phyloP scores from a whole-genome alignment of 1,140 invertebrate genomes.

The Caenorhabditis briggsae region DNA sequence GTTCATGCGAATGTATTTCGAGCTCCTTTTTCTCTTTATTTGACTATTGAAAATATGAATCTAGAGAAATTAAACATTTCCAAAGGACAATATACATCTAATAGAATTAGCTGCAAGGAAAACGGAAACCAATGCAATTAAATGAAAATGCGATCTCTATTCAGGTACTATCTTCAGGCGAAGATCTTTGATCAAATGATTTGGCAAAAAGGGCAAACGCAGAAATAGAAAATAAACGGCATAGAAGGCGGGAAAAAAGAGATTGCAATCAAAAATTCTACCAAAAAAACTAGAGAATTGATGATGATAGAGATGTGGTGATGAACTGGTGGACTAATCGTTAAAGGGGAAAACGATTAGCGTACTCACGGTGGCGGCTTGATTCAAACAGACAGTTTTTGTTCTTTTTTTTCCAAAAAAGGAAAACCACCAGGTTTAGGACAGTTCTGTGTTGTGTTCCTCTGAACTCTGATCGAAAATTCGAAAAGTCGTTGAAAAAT shows the following conservation, averaged over 20 bases:
- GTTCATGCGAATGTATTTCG: constrained; percentile 20
- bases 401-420: too few species aligned
- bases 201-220: background rate
- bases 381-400: constrained; percentile 36
- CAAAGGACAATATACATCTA: background rate
- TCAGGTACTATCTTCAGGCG: background rate
- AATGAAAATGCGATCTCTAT: constrained; percentile 4
- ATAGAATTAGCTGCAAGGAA: background rate
- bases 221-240: background rate
- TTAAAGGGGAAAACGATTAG: constrained; percentile 22
- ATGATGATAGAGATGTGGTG: constrained; percentile 33
- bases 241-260: background rate
- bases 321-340: constrained; percentile 29
- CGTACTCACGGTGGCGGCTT: background rate
- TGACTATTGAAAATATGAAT: constrained; percentile 20
- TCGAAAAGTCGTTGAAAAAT: background rate
- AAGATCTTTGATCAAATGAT: constrained; percentile 40
- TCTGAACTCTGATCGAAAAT: background rate
- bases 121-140: background rate
- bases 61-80: background rate
- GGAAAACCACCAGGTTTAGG: background rate
- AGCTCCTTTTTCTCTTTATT: background rate
- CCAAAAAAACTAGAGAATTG: constrained; percentile 11
- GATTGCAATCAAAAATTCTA: constrained; percentile 6
- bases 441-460: constrained; percentile 9